A percentile compares a stretch with the other conserved stretches of the same genome.
phyloP scores from a whole-genome alignment of 2,113 vertebrate species.

The Scomber scombrus region DNA sequence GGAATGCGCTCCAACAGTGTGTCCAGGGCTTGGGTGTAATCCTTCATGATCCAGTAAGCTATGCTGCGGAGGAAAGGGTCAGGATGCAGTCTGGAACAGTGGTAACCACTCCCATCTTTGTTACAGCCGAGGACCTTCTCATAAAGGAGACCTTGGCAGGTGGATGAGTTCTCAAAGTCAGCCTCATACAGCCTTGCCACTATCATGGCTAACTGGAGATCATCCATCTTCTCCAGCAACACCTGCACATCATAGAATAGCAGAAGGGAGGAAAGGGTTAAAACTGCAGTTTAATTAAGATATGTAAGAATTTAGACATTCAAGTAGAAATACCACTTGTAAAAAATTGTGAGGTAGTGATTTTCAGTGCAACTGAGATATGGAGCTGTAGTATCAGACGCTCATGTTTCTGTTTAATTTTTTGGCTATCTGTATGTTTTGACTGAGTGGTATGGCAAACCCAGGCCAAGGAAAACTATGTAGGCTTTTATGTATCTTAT shows the following conservation, averaged over 20 bases:
- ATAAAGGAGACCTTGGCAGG: constrained; percentile 93
- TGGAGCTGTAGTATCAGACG: neutral
- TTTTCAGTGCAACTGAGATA: neutral
- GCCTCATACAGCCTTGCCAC: constrained; percentile 96
- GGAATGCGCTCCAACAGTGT: constrained; percentile 95
- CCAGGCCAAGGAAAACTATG: constrained; percentile 67
- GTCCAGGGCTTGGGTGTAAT: constrained; percentile 94
- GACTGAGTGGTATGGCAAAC: constrained; percentile 56
- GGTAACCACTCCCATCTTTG: constrained; percentile 91
- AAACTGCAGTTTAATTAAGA: neutral
- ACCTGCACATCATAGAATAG: constrained; percentile 84
- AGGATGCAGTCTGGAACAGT: constrained; percentile 89
- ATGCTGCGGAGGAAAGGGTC: constrained; percentile 98
- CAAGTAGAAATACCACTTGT: neutral
- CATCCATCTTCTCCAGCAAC: constrained; percentile 98
- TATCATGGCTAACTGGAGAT: constrained; percentile 97
- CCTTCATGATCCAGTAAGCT: constrained; percentile 97
- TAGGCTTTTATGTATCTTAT: constrained; percentile 57
- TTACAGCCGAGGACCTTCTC: constrained; percentile 94
- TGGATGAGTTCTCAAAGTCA: constrained; percentile 95
- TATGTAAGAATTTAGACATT: neutral
- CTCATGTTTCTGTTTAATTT: constrained; percentile 13
- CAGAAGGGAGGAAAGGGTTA: neutral
- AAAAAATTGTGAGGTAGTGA: neutral
- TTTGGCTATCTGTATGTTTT: constrained; percentile 71